Conservation (phyloP, 2,113 vertebrate genomes). For the Chascanopsetta lugubris region DNA sequence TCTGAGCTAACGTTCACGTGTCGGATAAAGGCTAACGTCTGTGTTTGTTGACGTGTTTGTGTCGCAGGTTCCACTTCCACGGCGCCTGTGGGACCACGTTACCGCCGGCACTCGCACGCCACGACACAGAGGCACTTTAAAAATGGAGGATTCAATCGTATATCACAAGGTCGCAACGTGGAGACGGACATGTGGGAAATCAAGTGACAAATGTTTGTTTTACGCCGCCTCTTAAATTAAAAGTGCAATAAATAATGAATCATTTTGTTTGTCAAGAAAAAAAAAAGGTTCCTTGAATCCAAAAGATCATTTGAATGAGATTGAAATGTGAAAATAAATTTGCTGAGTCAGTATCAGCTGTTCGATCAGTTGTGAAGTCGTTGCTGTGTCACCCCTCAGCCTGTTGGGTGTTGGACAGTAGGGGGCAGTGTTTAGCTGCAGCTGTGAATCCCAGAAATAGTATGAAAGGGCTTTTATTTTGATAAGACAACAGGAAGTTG, state of each 20-base stretch:
- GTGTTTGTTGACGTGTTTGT: slow-evolving; percentile 12
- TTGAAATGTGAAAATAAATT: too few relatives aligned
- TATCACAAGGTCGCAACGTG: slow-evolving; percentile 3
- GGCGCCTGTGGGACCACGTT: slow-evolving; percentile 91
- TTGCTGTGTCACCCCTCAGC: neutral
- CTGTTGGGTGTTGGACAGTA: slow-evolving; percentile 18
- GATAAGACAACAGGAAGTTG: too few relatives aligned
- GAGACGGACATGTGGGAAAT: neutral
- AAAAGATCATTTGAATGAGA: too few relatives aligned
- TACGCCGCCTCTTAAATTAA: neutral
- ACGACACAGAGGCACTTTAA: slow-evolving; percentile 79
- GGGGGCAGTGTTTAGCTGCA: slow-evolving; percentile 71
- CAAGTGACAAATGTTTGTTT: neutral
- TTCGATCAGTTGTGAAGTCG: too few relatives aligned
- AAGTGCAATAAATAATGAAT: neutral
- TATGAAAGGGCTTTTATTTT: too few relatives aligned
- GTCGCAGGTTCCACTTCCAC: slow-evolving; percentile 91
- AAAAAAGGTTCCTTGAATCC: too few relatives aligned
- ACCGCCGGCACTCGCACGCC: slow-evolving; percentile 86
- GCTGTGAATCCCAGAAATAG: too few relatives aligned
- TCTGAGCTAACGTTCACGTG: neutral
- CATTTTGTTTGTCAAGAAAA: neutral
- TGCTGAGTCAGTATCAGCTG: too few relatives aligned
- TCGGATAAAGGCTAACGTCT: neutral
- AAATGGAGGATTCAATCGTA: neutral